Conservation (phyloP, 53 echinoderm and acorn worm genomes). For the Mesocentrotus franciscanus region DNA sequence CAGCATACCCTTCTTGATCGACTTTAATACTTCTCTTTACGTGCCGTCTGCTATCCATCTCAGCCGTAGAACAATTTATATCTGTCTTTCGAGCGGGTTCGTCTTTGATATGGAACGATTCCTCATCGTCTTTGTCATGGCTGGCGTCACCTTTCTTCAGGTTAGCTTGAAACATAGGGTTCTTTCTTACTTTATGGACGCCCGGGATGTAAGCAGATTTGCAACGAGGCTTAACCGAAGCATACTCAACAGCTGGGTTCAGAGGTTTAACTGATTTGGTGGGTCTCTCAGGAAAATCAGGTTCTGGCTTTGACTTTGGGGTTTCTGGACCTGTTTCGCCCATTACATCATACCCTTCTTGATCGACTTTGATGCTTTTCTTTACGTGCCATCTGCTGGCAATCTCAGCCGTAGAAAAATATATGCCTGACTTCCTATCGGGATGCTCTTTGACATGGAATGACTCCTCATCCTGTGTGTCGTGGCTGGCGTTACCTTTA, state of each 20-base stretch:
- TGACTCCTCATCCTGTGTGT: not conserved
- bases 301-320: not conserved
- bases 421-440: not conserved
- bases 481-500: not conserved
- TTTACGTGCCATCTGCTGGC: not conserved
- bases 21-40: not conserved
- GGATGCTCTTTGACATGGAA: not conserved
- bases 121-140: not conserved
- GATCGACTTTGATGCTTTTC: not conserved
- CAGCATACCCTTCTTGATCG: not conserved
- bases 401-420: not conserved
- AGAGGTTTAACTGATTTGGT: not conserved
- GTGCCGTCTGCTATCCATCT: not conserved
- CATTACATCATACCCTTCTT: not conserved
- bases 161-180: not conserved
- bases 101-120: not conserved
- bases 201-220: not conserved
- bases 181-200: not conserved
- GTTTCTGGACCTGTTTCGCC: not conserved
- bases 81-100: not conserved
- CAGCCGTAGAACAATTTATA: not conserved
- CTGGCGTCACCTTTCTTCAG: not conserved
- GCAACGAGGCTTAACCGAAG: not conserved
- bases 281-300: not conserved
- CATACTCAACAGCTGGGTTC: not conserved